Conservation (phyloP, 2,113 vertebrate species). For the Malurus cyaneus region DNA sequence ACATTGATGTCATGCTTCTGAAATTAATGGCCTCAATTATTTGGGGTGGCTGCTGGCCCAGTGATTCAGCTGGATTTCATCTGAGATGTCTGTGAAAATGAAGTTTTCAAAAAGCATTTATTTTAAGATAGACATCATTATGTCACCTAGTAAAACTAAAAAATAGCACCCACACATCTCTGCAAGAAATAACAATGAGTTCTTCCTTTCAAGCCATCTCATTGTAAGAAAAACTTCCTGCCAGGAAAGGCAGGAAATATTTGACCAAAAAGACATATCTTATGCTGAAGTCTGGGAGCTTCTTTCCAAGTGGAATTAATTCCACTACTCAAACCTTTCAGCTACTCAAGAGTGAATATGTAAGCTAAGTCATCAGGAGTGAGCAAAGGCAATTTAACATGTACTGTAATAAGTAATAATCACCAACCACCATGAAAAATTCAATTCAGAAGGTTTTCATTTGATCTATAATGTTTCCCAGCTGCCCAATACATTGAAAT, state of each 20-base stretch:
- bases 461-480: conserved; percentile 14
- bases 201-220: conserved; percentile 5
- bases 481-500: neutral
- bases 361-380: conserved; percentile 18
- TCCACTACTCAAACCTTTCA: neutral
- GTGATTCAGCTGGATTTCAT: conserved; percentile 37
- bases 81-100: conserved; percentile 38
- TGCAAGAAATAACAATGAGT: conserved; percentile 24
- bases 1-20: conserved; percentile 8
- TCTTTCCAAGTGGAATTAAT: conserved; percentile 20
- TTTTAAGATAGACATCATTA: conserved; percentile 42
- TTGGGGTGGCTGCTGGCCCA: conserved; percentile 17
- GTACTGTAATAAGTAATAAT: conserved; percentile 33
- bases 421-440: conserved; percentile 24
- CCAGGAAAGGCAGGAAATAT: conserved; percentile 41
- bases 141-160: conserved; percentile 44
- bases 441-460: conserved; percentile 27
- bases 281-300: neutral
- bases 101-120: conserved; percentile 37
- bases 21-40: conserved; percentile 22
- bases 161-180: conserved; percentile 27
- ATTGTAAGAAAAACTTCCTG: conserved; percentile 6
- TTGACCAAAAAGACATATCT: conserved; percentile 21
- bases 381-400: conserved; percentile 43
- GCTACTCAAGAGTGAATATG: neutral